phyloP scores from a whole-genome alignment of 2,888 invertebrate species.

The Apamea anceps region DNA sequence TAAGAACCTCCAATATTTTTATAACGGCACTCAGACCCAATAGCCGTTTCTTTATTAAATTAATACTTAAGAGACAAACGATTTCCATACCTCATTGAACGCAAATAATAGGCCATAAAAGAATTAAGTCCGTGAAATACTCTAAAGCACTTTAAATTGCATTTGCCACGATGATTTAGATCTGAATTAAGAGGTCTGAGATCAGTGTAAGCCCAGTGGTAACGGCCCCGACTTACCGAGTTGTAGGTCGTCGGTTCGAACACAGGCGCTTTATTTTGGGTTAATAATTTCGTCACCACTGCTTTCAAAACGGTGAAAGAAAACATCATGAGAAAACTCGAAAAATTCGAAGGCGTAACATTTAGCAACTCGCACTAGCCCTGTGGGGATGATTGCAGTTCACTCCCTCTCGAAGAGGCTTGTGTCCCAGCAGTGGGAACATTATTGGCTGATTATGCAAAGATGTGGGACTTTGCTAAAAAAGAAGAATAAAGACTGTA shows the following conservation, averaged over 20 bases:
- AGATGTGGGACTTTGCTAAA: not conserved
- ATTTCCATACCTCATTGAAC: conserved; percentile 60
- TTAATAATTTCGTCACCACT: not conserved
- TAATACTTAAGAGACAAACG: conserved; percentile 52
- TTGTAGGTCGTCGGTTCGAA: not conserved
- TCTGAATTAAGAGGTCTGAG: not conserved
- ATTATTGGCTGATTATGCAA: not conserved
- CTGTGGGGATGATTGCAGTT: no score
- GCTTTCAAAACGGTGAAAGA: not conserved
- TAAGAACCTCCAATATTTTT: conserved; percentile 31
- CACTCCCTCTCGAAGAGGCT: no score
- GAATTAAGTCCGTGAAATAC: conserved; percentile 38
- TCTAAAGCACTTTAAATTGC: conserved; percentile 30
- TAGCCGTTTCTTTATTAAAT: conserved; percentile 50
- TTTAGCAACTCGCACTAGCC: not conserved
- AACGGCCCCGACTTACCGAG: not conserved
- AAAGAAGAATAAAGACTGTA: no score
- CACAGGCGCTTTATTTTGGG: not conserved
- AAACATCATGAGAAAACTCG: not conserved
- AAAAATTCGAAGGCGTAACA: not conserved
- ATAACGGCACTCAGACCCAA: conserved; percentile 40
- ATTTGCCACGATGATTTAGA: conserved; percentile 23
- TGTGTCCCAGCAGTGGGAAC: not conserved
- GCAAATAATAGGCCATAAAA: conserved; percentile 35
- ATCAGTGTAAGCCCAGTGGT: not conserved